These are phyloP conservation scores for Gila robusta DNA, from an alignment of 2,797 vertebrate species.

Conservation along the genomic window DNA sequence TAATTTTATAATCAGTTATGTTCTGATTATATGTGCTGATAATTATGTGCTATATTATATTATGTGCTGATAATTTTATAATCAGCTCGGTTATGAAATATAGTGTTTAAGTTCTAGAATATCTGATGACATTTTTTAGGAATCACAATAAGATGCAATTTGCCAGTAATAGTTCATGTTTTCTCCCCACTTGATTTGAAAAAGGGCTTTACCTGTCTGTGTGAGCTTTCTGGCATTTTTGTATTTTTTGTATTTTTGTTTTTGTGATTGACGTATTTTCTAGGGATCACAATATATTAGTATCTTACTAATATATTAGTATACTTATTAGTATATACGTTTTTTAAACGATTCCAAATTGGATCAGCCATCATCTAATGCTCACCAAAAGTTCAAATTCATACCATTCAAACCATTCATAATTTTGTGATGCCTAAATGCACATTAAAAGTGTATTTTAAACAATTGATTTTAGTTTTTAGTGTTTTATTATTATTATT, in stretches of 20 bases:
- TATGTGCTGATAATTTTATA: too few species aligned
- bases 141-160: neutral
- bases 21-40: too few species aligned
- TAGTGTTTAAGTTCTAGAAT: constrained; percentile 1
- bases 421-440: neutral
- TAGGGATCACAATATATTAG: too few species aligned
- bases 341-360: too few species aligned
- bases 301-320: too few species aligned
- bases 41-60: too few species aligned
- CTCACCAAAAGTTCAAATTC: neutral
- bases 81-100: neutral
- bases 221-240: neutral
- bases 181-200: neutral
- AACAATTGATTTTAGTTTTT: neutral
- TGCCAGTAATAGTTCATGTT: neutral
- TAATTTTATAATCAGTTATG: neutral
- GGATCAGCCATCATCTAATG: neutral
- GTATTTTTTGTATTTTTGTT: too few species aligned
- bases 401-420: neutral
- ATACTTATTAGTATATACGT: too few species aligned
- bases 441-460: neutral
- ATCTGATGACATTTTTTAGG: neutral
- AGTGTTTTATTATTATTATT: neutral
- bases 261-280: too few species aligned
- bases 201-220: neutral